Percentiles rank a stretch among this genome's conserved stretches.
These are phyloP conservation scores for Thoracochromis brauschi DNA, from an alignment of 2,113 vertebrate species.

Conservation along the genomic window DNA sequence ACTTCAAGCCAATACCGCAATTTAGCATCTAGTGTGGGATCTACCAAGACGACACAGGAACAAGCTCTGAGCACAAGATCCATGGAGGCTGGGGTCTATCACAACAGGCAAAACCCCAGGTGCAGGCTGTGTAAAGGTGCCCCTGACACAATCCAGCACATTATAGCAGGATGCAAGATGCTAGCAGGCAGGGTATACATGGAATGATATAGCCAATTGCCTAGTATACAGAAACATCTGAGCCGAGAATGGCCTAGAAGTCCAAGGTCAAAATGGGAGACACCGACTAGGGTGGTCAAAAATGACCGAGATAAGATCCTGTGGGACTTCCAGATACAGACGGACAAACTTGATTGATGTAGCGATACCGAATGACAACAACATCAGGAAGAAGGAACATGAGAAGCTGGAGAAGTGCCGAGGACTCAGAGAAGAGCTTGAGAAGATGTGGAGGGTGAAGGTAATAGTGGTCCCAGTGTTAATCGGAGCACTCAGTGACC, in stretches of 20 bases:
- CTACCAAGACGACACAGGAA: background rate
- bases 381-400: background rate
- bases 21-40: background rate
- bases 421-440: background rate
- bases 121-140: background rate
- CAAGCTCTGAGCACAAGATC: background rate
- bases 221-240: background rate
- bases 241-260: background rate
- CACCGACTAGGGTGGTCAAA: rapidly evolving
- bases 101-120: background rate
- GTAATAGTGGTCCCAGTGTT: background rate
- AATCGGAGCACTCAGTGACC: background rate
- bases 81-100: background rate
- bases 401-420: background rate
- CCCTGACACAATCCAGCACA: background rate
- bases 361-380: background rate
- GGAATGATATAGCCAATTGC: background rate
- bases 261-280: background rate
- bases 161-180: background rate
- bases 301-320: background rate
- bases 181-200: background rate
- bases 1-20: background rate
- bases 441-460: background rate
- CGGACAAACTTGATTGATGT: background rate
- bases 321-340: background rate